These are phyloP conservation scores for Vanacampus margaritifer DNA, from an alignment of 2,113 vertebrate species.

Conservation along the genomic window DNA sequence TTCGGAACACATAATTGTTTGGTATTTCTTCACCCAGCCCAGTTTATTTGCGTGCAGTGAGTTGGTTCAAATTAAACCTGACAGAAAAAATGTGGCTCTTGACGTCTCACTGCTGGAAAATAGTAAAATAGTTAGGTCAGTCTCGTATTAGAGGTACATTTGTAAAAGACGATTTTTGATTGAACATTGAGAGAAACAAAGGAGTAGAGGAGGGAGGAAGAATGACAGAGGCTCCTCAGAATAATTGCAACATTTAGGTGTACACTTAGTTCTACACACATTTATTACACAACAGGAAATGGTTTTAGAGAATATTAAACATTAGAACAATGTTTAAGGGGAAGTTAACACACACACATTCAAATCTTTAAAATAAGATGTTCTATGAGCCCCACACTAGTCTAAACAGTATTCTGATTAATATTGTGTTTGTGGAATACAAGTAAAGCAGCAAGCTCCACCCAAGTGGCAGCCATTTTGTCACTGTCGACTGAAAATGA, in stretches of 20 bases:
- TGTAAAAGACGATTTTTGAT: slow-evolving; percentile 43
- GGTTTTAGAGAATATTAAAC: not conserved
- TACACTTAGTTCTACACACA: not conserved
- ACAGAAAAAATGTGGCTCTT: slow-evolving; percentile 47
- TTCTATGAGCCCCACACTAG: no score
- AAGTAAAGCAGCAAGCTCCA: no score
- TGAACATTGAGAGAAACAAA: slow-evolving; percentile 24
- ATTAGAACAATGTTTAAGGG: slow-evolving; percentile 1
- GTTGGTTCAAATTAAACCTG: slow-evolving; percentile 57
- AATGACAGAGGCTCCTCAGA: slow-evolving; percentile 17
- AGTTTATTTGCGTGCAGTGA: slow-evolving; percentile 54
- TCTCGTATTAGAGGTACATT: slow-evolving; percentile 37
- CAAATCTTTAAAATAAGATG: no score
- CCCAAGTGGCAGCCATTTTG: no score
- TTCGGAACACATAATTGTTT: slow-evolving; percentile 65
- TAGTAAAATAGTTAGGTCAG: slow-evolving; percentile 41
- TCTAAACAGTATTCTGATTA: no score
- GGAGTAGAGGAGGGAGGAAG: slow-evolving; percentile 7
- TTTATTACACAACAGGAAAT: slow-evolving; percentile 3
- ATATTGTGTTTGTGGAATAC: no score
- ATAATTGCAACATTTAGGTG: slow-evolving; percentile 13
- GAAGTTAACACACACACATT: no score
- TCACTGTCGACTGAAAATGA: no score
- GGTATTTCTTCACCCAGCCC: slow-evolving; percentile 56
- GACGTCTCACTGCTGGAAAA: slow-evolving; percentile 53